Conservation (phyloP, 1,140 invertebrate species). For the Nymphalis io region DNA sequence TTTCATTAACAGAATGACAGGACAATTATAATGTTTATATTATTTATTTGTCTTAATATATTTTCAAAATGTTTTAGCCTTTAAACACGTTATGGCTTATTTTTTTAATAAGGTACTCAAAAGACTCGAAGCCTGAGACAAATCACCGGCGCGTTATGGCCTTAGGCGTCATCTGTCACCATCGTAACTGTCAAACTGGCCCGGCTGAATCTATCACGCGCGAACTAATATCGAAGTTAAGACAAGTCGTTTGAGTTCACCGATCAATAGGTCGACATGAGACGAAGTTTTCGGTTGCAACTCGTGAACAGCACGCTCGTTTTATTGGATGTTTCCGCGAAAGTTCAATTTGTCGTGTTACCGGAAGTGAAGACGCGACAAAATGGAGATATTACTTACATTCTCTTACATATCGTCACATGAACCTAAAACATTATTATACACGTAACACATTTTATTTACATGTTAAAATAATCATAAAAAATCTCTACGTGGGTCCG, state of each 20-base stretch:
- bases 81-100: too few species aligned
- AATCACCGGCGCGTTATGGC: constrained; percentile 69
- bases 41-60: too few species aligned
- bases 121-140: constrained; percentile 47
- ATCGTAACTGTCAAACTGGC: constrained; percentile 73
- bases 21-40: too few species aligned
- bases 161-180: constrained; percentile 72
- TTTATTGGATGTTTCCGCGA: constrained; percentile 69
- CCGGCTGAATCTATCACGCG: constrained; percentile 71
- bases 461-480: too few species aligned
- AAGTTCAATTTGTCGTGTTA: constrained; percentile 56
- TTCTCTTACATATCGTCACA: background rate
- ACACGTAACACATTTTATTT: too few species aligned
- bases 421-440: background rate
- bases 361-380: constrained; percentile 25
- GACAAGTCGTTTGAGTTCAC: constrained; percentile 55
- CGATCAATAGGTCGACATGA: constrained; percentile 56
- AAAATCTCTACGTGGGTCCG: too few species aligned
- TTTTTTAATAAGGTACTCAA: background rate
- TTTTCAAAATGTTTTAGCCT: too few species aligned
- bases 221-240: constrained; percentile 76
- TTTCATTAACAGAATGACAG: too few species aligned
- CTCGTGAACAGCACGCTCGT: constrained; percentile 46
- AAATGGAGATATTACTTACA: constrained; percentile 37
- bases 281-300: constrained; percentile 52